Conservation (phyloP, 1,140 invertebrate genomes). For the Anastrepha ludens region DNA sequence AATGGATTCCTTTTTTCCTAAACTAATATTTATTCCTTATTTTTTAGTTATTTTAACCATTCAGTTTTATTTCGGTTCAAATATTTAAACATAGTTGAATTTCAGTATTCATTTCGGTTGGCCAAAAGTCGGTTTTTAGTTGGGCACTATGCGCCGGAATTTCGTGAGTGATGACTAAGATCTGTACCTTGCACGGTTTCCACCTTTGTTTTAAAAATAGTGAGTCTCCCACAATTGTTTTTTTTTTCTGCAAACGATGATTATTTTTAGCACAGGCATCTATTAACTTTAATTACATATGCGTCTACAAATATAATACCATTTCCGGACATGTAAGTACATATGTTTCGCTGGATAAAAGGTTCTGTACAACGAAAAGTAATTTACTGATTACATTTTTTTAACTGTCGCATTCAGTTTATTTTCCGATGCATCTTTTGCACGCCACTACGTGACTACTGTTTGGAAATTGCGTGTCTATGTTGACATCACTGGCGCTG, state of each 20-base stretch:
- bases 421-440: not conserved
- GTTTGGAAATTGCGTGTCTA: not conserved
- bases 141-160: too few relatives aligned
- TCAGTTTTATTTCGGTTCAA: too few relatives aligned
- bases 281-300: not conserved
- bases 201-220: not conserved
- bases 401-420: not conserved
- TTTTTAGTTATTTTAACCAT: too few relatives aligned
- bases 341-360: not conserved
- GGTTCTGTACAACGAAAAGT: not conserved
- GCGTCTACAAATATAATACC: not conserved
- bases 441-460: not conserved
- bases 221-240: not conserved
- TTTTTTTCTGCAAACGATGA: not conserved
- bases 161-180: too few relatives aligned
- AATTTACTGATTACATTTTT: not conserved
- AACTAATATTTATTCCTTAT: too few relatives aligned
- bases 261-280: not conserved
- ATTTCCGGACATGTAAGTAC: not conserved
- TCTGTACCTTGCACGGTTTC: not conserved
- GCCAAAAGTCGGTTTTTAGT: too few relatives aligned
- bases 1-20: too few relatives aligned
- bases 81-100: too few relatives aligned
- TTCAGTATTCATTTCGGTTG: too few relatives aligned
- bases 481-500: slow-evolving; percentile 15